Percentiles rank a stretch among this genome's conserved stretches.
These are phyloP conservation scores for Elmis aenea DNA, from an alignment of 2,888 invertebrate species.

Conservation along the genomic window DNA sequence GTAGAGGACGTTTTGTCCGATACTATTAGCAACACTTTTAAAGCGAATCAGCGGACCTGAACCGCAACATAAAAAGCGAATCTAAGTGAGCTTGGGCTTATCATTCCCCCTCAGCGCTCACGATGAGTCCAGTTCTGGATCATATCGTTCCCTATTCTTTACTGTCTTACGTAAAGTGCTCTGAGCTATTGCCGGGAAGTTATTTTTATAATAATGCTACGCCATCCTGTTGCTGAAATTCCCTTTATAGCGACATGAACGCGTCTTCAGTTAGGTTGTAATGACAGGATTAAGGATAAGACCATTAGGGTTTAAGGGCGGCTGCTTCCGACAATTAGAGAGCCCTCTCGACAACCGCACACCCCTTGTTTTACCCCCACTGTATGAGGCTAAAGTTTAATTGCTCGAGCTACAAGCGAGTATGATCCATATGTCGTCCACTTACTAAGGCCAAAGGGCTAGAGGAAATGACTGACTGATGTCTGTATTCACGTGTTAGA, in stretches of 20 bases:
- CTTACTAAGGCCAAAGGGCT: too few relatives aligned
- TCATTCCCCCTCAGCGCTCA: slow-evolving; percentile 15
- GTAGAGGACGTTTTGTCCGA: not conserved
- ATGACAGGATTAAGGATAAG: slow-evolving; percentile 43
- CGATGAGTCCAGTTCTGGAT: slow-evolving; percentile 8
- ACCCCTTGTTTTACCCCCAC: slow-evolving; percentile 35
- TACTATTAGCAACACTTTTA: not conserved
- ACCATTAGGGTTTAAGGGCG: slow-evolving; percentile 41
- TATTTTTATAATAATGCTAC: too few relatives aligned
- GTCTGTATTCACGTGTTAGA: slow-evolving; percentile 9
- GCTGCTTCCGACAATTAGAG: slow-evolving; percentile 41
- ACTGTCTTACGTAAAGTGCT: slow-evolving; percentile 9
- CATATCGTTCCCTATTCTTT: not conserved
- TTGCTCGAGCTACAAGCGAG: slow-evolving; percentile 15
- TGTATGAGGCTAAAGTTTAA: slow-evolving; percentile 16
- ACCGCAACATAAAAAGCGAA: slow-evolving; percentile 27
- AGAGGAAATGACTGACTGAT: not conserved
- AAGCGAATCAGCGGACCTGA: slow-evolving; percentile 26
- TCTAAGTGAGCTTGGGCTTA: slow-evolving; percentile 17
- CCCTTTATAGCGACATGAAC: not conserved
- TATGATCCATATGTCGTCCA: slow-evolving; percentile 9
- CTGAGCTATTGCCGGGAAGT: too few relatives aligned
- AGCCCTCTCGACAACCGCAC: slow-evolving; percentile 27
- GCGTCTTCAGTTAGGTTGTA: slow-evolving; percentile 34
- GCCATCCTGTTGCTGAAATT: too few relatives aligned